Conservation (phyloP, 1,140 invertebrate genomes). For the Dryas iulia region DNA sequence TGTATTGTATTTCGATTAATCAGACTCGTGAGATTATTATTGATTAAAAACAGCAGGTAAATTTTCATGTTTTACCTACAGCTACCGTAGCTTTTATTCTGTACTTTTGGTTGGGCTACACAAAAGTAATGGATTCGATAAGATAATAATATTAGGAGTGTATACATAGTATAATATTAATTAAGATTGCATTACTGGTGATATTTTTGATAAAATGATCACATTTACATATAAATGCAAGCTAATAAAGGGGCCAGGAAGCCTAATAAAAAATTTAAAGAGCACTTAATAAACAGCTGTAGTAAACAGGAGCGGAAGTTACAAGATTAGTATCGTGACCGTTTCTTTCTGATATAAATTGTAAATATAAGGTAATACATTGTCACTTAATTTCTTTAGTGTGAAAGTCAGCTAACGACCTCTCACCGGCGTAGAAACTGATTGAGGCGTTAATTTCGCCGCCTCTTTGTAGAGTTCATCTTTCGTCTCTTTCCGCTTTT, state of each 20-base stretch:
- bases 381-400: neutral
- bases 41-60: conserved; percentile 6
- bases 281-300: neutral
- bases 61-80: conserved; percentile 17
- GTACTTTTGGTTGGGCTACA: conserved; percentile 25
- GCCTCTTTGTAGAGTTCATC: conserved; percentile 16
- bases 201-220: neutral
- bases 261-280: neutral
- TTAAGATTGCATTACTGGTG: neutral
- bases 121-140: too few relatives aligned
- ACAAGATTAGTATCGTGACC: neutral
- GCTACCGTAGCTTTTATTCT: conserved; percentile 5
- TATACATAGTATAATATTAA: neutral
- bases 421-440: neutral
- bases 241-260: neutral
- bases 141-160: too few relatives aligned
- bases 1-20: too few relatives aligned
- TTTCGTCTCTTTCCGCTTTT: conserved; percentile 12
- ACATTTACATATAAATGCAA: neutral
- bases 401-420: neutral
- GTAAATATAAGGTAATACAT: neutral
- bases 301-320: neutral
- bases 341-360: neutral
- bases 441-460: conserved; percentile 17
- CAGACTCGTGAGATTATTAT: too few relatives aligned